Evolutionary conservation across 2,797 vertebrate species (phyloP).

Genomic region (Craterocephalus amniculus): DNA sequence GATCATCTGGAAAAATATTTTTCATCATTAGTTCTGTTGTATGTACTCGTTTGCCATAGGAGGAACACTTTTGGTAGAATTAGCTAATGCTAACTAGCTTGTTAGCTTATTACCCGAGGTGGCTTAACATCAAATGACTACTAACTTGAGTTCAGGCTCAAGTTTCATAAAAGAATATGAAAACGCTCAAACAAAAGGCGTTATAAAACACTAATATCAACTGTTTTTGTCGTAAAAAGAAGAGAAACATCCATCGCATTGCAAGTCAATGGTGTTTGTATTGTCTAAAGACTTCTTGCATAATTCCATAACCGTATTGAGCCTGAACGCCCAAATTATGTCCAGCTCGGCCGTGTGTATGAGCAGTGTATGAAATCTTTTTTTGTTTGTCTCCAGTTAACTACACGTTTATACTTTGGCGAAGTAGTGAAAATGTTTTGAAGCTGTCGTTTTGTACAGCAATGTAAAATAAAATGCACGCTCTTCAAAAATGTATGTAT

Average conservation of each 20-base stretch:
- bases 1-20: fast-evolving
- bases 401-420: too few species aligned
- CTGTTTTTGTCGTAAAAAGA: neutral
- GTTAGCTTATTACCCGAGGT: slow-evolving; percentile 18
- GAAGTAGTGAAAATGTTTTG: too few species aligned
- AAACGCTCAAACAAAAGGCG: neutral
- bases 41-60: neutral
- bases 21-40: neutral
- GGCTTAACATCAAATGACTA: slow-evolving; percentile 23
- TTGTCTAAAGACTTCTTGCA: neutral
- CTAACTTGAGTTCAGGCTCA: neutral
- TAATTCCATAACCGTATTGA: neutral
- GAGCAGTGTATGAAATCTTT: too few species aligned
- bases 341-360: neutral
- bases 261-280: neutral
- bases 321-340: neutral
- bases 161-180: neutral
- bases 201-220: neutral
- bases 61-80: slow-evolving; percentile 10
- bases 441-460: too few species aligned
- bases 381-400: too few species aligned
- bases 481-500: too few species aligned
- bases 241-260: neutral
- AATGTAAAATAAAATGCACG: too few species aligned
- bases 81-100: slow-evolving; percentile 43